Evolutionary conservation across 2,888 invertebrate genomes (phyloP).

Genomic region (Brenthis ino): DNA sequence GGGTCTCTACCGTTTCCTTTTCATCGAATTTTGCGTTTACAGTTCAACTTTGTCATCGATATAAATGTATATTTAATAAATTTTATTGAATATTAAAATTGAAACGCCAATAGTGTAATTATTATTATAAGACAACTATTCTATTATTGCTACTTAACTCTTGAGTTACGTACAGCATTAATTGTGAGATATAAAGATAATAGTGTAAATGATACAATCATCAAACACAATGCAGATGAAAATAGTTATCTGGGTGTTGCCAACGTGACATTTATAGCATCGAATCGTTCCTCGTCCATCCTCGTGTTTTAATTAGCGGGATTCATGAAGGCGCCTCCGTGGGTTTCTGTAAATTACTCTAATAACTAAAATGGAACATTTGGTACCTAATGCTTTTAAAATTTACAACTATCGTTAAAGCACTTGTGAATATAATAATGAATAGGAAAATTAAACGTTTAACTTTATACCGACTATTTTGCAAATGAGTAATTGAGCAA

Average conservation of each 20-base stretch:
- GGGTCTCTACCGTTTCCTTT: slow-evolving; percentile 57
- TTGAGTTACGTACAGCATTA: background rate
- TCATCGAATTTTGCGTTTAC: slow-evolving; percentile 56
- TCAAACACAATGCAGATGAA: slow-evolving; percentile 35
- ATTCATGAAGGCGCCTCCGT: slow-evolving; percentile 43
- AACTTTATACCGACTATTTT: background rate
- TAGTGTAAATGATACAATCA: slow-evolving; percentile 6
- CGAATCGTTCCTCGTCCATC: no score
- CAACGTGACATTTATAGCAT: slow-evolving; percentile 54
- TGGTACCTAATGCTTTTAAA: slow-evolving; percentile 33
- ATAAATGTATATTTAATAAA: background rate
- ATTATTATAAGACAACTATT: no score
- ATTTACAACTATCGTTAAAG: slow-evolving; percentile 28
- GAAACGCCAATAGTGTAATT: no score
- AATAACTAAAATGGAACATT: slow-evolving; percentile 40
- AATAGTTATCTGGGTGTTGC: slow-evolving; percentile 39
- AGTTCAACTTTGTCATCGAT: slow-evolving; percentile 43
- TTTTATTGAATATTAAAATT: background rate
- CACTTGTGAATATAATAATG: slow-evolving; percentile 9
- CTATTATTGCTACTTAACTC: no score
- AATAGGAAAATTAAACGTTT: background rate
- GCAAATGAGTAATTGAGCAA: background rate
- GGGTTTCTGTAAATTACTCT: slow-evolving; percentile 39
- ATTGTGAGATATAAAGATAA: background rate
- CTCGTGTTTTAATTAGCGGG: slow-evolving; percentile 59